Evolutionary conservation across 2,797 vertebrate species (phyloP).

Genomic region (Tangara arthus): DNA sequence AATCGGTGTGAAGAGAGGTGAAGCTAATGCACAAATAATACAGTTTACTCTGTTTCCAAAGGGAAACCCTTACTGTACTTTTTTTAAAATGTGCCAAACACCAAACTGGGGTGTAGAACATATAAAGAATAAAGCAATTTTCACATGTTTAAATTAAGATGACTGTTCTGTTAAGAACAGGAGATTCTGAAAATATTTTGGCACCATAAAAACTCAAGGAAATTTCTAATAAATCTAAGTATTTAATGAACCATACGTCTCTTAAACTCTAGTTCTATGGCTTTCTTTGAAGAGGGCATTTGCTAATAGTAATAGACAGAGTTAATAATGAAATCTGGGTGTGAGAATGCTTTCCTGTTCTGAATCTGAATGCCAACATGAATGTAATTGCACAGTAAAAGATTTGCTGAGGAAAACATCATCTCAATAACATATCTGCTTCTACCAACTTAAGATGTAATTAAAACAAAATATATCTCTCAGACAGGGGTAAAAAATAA

Average conservation of each 20-base stretch:
- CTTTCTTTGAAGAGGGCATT: not conserved
- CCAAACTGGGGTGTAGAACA: not conserved
- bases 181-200: not conserved
- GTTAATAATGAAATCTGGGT: not conserved
- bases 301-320: not conserved
- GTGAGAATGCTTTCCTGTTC: not conserved
- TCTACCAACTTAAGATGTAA: not conserved
- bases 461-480: not conserved
- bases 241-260: not conserved
- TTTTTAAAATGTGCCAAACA: not conserved
- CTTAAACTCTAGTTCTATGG: not conserved
- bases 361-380: not conserved
- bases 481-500: not conserved
- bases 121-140: not conserved
- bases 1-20: not conserved
- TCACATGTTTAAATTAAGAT: not conserved
- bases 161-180: not conserved
- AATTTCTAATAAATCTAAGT: not conserved
- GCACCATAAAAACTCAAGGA: not conserved
- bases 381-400: not conserved
- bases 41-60: not conserved
- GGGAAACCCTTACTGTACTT: not conserved
- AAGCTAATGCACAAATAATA: not conserved
- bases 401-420: not conserved
- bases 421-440: not conserved